Conservation (phyloP, 1,140 invertebrate species). For the Elymnias hypermnestra region DNA sequence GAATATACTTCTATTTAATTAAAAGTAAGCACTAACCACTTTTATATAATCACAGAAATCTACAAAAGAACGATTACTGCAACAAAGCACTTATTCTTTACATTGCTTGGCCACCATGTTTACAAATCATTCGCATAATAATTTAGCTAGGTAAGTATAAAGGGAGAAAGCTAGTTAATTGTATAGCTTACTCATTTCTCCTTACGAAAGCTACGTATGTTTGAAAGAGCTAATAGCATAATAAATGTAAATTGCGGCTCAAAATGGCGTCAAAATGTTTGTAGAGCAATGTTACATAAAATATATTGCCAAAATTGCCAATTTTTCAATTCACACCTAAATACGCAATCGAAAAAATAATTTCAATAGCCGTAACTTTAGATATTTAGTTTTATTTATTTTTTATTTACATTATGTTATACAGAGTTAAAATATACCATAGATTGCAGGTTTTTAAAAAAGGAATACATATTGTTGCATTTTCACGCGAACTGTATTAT, state of each 20-base stretch:
- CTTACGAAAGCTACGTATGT: constrained; percentile 28
- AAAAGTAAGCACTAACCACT: constrained; percentile 35
- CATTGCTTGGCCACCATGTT: constrained; percentile 68
- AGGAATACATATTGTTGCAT: too few species aligned
- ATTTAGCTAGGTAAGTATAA: constrained; percentile 42
- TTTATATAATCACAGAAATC: constrained; percentile 18
- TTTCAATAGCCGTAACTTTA: too few species aligned
- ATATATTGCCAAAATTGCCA: too few species aligned
- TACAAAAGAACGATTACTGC: constrained; percentile 14
- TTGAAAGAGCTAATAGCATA: constrained; percentile 44
- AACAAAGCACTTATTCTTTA: constrained; percentile 28
- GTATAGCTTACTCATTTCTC: constrained; percentile 46
- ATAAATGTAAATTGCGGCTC: constrained; percentile 52
- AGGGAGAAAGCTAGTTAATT: constrained; percentile 61
- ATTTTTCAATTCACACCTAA: too few species aligned
- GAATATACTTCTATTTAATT: constrained; percentile 9
- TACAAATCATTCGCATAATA: constrained; percentile 71
- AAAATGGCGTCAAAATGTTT: constrained; percentile 54
- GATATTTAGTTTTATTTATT: too few species aligned
- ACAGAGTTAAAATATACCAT: too few species aligned
- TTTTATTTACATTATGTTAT: too few species aligned
- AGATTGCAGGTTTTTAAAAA: too few species aligned
- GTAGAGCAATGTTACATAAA: too few species aligned
- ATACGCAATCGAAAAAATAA: too few species aligned
- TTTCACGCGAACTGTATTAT: too few species aligned